Evolutionary conservation across 2,888 invertebrate species (phyloP).

Genomic region (Cloeon dipterum): DNA sequence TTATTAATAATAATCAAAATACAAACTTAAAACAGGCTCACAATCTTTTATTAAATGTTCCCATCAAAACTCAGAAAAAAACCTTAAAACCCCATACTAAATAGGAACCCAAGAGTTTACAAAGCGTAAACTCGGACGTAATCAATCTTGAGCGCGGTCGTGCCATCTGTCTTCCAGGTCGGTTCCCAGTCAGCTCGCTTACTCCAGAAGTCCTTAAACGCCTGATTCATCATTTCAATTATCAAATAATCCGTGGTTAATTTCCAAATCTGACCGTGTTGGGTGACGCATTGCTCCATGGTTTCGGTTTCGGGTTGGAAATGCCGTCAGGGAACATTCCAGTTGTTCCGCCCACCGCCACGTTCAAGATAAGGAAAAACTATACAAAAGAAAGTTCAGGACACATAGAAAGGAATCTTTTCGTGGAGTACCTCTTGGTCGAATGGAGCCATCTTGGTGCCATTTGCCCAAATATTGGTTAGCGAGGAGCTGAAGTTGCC

Average conservation of each 20-base stretch:
- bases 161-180: not conserved
- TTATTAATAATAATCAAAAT: no score
- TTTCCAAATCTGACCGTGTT: conserved; percentile 7
- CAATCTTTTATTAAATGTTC: no score
- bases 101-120: no score
- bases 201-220: not conserved
- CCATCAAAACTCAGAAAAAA: no score
- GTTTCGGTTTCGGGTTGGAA: conserved; percentile 27
- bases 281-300: conserved; percentile 32
- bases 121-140: no score
- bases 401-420: no score
- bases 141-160: not conserved
- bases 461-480: conserved; percentile 27
- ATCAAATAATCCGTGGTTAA: conserved; percentile 15
- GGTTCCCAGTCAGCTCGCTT: not conserved
- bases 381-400: conserved; percentile 41
- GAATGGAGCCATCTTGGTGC: conserved; percentile 37
- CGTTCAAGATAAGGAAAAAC: not conserved
- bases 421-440: conserved; percentile 28
- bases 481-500: conserved; percentile 27
- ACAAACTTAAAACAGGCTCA: no score
- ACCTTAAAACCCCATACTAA: no score
- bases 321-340: conserved; percentile 14
- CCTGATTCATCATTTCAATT: not conserved
- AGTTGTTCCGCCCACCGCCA: not conserved